Evolutionary conservation across 2,113 vertebrate species (phyloP).

Genomic region (Gopherus flavomarginatus): DNA sequence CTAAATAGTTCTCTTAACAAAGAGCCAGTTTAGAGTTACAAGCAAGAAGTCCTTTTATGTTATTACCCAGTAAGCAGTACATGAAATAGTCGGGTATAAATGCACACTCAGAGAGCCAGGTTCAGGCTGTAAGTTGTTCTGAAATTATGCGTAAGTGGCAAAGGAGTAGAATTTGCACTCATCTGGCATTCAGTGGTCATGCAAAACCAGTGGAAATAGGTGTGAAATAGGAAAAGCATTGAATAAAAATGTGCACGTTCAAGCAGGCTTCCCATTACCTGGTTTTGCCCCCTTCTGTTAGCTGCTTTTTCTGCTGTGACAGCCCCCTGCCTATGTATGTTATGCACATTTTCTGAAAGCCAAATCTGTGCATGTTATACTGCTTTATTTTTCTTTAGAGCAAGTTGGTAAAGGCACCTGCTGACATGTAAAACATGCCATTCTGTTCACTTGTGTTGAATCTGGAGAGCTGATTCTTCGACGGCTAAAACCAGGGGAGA

Average conservation of each 20-base stretch:
- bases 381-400: neutral
- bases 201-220: neutral
- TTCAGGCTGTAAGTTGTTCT: neutral
- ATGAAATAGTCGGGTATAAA: neutral
- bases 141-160: neutral
- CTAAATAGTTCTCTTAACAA: neutral
- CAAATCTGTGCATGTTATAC: neutral
- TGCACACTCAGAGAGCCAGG: neutral
- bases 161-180: neutral
- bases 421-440: neutral
- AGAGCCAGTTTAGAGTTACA: neutral
- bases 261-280: neutral
- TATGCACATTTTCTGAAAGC: neutral
- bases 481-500: neutral
- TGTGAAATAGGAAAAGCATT: neutral
- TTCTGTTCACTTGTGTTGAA: neutral
- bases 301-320: neutral
- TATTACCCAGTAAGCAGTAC: too few relatives aligned
- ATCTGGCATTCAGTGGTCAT: neutral
- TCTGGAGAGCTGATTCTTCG: neutral
- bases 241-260: neutral
- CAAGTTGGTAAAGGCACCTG: neutral
- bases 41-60: neutral
- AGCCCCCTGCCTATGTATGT: neutral
- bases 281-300: neutral